phyloP scores from a whole-genome alignment of 1,140 invertebrate species.

The Tetraneura akinire region DNA sequence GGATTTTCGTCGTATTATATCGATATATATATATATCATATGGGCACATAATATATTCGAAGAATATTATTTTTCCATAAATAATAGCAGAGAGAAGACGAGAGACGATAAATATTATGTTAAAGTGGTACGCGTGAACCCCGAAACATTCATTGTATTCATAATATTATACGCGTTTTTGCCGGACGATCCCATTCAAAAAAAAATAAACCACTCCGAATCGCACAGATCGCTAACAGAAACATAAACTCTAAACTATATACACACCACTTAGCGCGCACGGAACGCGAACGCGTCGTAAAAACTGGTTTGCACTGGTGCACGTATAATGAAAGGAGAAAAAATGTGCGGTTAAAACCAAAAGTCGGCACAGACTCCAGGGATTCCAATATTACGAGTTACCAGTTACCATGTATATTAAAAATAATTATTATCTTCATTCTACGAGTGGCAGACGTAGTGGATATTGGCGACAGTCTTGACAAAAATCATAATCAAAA shows the following conservation, averaged over 20 bases:
- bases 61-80: too few relatives aligned
- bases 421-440: too few relatives aligned
- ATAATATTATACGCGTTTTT: neutral
- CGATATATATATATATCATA: too few relatives aligned
- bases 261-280: neutral
- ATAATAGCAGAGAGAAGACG: too few relatives aligned
- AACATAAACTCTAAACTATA: too few relatives aligned
- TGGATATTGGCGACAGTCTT: too few relatives aligned
- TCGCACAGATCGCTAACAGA: neutral
- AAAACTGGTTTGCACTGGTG: conserved; percentile 2
- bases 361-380: neutral
- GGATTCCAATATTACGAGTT: neutral
- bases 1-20: too few relatives aligned
- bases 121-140: neutral
- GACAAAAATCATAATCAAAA: too few relatives aligned
- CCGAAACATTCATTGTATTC: neutral
- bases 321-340: neutral
- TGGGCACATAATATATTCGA: too few relatives aligned
- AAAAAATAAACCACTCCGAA: neutral
- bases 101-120: too few relatives aligned
- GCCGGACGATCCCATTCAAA: neutral
- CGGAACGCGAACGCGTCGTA: neutral
- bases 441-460: too few relatives aligned
- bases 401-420: neutral
- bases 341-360: neutral